Evolutionary conservation across 2,113 vertebrate species (phyloP), one percentile per base, ranked within the genome.

Genomic region (Macheiramphus alcinus): DNA sequence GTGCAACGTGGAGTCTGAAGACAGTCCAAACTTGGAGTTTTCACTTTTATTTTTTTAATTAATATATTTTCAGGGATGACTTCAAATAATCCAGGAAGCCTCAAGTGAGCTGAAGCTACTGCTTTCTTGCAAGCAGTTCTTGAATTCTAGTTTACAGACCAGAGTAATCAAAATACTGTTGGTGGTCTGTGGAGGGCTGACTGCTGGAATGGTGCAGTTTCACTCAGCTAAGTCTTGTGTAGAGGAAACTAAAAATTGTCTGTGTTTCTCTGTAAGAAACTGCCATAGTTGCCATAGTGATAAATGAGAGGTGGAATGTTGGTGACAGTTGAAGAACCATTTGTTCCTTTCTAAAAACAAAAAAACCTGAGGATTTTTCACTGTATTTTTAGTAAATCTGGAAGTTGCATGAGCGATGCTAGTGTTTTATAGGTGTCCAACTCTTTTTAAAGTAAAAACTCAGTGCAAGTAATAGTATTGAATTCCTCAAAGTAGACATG

Each of bases 281-380:
- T 96, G 82, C 50, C 6, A 2, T 73, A 59, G 95, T 97, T 97
- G 59, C 90, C 62, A 94, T 94, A 83, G 97, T 55, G 90, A 96
- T 68, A 92, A 93, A 93, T 84, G 91, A 80, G 94, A 71, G 83
- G 80, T 89, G 93, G 93, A 84, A 75, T 67, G 91, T 71, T 95
- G 75, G 45, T 89, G 86, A 78, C 63, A 93, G 78, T 93, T 93
- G 85, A 90, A 72, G 80, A 95, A 90, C 90, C 53, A 23, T 82
- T 95, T 90, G 87, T 94, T 95, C 94, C 55, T 91, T 84, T 86
- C 83, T 86, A 59, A 96, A 96, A 95, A 65, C 74, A 92, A 93
- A 91, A 94, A 94, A 80, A 42, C 8, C 59, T 56, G 61, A 80
- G 58, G 58, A 14, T 85, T 62, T 83, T 87, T 61, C 45, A 10